Evolutionary conservation across 2,113 vertebrate genomes (phyloP).

Genomic region (Mesoclemmys tuberculata): DNA sequence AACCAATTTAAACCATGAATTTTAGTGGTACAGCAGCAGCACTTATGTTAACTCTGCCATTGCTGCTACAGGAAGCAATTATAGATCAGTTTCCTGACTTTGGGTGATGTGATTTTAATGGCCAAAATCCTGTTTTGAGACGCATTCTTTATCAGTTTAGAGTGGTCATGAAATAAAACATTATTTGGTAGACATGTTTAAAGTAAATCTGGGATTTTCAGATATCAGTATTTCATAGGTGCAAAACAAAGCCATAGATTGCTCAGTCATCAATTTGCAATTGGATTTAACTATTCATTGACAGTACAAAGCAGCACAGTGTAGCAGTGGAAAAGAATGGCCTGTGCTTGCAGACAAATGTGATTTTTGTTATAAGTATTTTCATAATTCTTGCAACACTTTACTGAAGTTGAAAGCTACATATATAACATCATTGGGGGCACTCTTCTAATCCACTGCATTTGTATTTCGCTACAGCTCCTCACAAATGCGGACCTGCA

Average conservation of each 20-base stretch:
- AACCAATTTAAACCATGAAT: conserved; percentile 4
- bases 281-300: conserved; percentile 58
- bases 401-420: conserved; percentile 77
- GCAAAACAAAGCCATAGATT: conserved; percentile 63
- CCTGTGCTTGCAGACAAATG: conserved; percentile 56
- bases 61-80: background rate
- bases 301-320: conserved; percentile 39
- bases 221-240: conserved; percentile 53
- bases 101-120: background rate
- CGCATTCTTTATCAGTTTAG: background rate
- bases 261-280: conserved; percentile 63
- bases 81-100: background rate
- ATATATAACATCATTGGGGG: conserved; percentile 21
- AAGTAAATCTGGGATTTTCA: conserved; percentile 16
- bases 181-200: background rate
- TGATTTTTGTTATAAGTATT: conserved; percentile 54
- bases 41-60: background rate
- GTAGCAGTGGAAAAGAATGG: conserved; percentile 39
- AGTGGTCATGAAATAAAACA: background rate
- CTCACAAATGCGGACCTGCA: conserved; percentile 5
- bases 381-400: conserved; percentile 74
- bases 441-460: conserved; percentile 29
- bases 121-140: background rate
- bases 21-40: background rate
- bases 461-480: conserved; percentile 14